phyloP scores from a whole-genome alignment of 2,888 invertebrate species.

The Volucella inflata region DNA sequence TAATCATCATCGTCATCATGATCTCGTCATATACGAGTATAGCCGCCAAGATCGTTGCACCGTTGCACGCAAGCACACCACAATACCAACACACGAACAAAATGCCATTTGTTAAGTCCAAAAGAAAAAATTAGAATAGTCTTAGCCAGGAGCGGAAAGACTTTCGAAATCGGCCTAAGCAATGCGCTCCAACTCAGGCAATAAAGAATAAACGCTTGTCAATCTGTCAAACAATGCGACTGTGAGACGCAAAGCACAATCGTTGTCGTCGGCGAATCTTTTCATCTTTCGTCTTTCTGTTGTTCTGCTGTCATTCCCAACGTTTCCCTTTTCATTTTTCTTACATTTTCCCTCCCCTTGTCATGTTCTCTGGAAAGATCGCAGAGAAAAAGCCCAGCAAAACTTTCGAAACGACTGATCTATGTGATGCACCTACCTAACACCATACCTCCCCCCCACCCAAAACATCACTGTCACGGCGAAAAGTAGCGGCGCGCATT shows the following conservation, averaged over 20 bases:
- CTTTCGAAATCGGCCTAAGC: slow-evolving; percentile 34
- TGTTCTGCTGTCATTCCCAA: slow-evolving; percentile 17
- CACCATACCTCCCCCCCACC: too few relatives aligned
- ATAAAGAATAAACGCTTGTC: slow-evolving; percentile 74
- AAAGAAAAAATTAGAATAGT: slow-evolving; percentile 38
- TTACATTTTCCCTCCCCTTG: slow-evolving; percentile 29
- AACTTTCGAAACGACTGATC: slow-evolving; percentile 65
- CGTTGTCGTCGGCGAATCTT: slow-evolving; percentile 46
- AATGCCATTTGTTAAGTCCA: slow-evolving; percentile 40
- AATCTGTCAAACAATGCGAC: slow-evolving; percentile 74
- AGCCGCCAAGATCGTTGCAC: slow-evolving; percentile 7
- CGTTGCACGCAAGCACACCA: slow-evolving; percentile 10
- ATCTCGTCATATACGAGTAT: slow-evolving; percentile 19
- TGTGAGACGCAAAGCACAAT: slow-evolving; percentile 61
- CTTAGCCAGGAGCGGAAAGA: neutral
- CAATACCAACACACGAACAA: slow-evolving; percentile 3
- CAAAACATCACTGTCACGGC: slow-evolving; percentile 1
- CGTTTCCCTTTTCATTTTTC: slow-evolving; percentile 19
- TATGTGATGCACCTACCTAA: slow-evolving; percentile 39
- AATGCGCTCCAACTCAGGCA: slow-evolving; percentile 32
- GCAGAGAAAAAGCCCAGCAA: slow-evolving; percentile 36
- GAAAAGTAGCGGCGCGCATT: slow-evolving; percentile 37
- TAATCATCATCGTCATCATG: slow-evolving; percentile 13
- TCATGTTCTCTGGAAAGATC: slow-evolving; percentile 1
- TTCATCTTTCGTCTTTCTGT: slow-evolving; percentile 58